phyloP scores from a whole-genome alignment of 2,113 vertebrate species.

The Tetraodon nigroviridis region DNA sequence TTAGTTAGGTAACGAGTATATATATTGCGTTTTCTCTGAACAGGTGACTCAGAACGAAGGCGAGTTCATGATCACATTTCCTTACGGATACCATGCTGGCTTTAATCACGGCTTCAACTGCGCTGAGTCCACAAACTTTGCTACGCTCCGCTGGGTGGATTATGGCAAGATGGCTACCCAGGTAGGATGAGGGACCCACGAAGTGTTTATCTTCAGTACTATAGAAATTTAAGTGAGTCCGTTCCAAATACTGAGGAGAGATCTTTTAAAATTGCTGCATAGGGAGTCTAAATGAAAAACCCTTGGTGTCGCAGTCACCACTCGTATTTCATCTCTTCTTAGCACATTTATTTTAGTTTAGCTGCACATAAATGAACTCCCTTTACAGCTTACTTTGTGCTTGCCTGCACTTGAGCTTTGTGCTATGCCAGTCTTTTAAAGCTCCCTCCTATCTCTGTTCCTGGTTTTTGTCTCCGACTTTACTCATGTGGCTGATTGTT shows the following conservation, averaged over 20 bases:
- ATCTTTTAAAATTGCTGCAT: too few relatives aligned
- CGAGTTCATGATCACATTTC: constrained; percentile 96
- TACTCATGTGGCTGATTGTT: constrained; percentile 57
- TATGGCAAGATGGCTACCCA: constrained; percentile 95
- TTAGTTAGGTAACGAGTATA: background rate
- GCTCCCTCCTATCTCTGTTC: constrained; percentile 32
- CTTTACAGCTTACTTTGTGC: constrained; percentile 23
- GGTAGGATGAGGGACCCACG: constrained; percentile 62
- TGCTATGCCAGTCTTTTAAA: constrained; percentile 60
- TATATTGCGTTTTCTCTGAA: background rate
- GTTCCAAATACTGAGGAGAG: too few relatives aligned
- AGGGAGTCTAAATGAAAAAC: too few relatives aligned
- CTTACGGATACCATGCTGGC: constrained; percentile 94
- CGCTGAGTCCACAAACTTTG: constrained; percentile 96
- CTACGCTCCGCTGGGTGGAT: constrained; percentile 93
- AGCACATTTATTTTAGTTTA: too few relatives aligned
- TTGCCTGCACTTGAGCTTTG: constrained; percentile 75
- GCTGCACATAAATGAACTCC: too few relatives aligned
- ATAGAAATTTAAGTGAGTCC: too few relatives aligned
- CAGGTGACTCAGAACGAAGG: constrained; percentile 97
- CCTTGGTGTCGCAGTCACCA: too few relatives aligned
- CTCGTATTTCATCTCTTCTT: too few relatives aligned
- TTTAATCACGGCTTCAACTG: constrained; percentile 99
- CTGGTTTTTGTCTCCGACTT: constrained; percentile 29
- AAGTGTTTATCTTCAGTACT: background rate